Evolutionary conservation across 2,797 vertebrate genomes (phyloP).

Genomic region (Chaetodon trifasciatus): DNA sequence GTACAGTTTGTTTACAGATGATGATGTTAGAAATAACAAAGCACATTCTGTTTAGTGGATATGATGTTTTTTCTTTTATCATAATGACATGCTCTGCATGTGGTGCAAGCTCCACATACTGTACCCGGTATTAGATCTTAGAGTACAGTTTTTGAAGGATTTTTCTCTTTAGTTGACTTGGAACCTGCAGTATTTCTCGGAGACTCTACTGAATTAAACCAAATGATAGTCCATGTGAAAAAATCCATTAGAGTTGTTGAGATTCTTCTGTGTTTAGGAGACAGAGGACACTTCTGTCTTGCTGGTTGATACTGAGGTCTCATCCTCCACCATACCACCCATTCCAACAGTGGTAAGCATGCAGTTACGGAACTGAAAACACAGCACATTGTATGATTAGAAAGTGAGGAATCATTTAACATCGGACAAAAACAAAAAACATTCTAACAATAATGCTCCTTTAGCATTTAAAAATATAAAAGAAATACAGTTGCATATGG

Average conservation of each 20-base stretch:
- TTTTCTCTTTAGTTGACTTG: not conserved
- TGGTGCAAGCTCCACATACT: not conserved
- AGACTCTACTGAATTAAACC: conserved; percentile 5
- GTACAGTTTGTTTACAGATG: not conserved
- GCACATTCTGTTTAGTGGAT: not conserved
- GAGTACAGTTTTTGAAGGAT: not conserved
- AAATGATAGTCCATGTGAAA: conserved; percentile 20
- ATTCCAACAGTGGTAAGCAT: conserved; percentile 88
- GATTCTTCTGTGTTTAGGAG: not conserved
- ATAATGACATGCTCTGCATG: not conserved
- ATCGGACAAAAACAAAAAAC: not conserved
- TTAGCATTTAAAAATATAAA: not conserved
- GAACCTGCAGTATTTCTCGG: conserved; percentile 16
- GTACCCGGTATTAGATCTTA: not conserved
- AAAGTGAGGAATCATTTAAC: not conserved
- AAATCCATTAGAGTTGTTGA: conserved; percentile 3
- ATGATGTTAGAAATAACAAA: conserved; percentile 6
- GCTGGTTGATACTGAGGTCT: conserved; percentile 85
- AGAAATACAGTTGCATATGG: not conserved
- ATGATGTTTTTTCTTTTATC: not conserved
- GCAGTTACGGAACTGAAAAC: conserved; percentile 87
- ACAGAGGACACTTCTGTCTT: conserved; percentile 88
- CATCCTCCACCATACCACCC: conserved; percentile 87
- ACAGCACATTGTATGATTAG: not conserved
- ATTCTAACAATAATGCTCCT: not conserved